Evolutionary conservation across 2,797 vertebrate genomes (phyloP).

Genomic region (Protonibea diacanthus): DNA sequence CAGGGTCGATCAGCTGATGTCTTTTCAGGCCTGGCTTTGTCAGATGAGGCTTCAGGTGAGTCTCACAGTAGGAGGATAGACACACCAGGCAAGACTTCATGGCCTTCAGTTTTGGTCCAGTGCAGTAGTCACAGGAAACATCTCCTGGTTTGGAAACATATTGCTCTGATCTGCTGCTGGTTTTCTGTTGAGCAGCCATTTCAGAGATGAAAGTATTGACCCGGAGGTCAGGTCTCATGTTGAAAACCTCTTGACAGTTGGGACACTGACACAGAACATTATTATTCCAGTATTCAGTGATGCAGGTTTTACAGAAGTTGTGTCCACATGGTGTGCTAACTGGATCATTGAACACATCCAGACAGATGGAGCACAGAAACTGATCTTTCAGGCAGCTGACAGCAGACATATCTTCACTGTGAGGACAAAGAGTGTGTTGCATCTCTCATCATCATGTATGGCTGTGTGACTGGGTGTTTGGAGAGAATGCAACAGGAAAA

Average conservation of each 20-base stretch:
- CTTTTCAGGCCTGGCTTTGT: neutral
- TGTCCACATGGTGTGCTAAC: slow-evolving; percentile 32
- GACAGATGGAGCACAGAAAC: slow-evolving; percentile 43
- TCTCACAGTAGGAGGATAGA: slow-evolving; percentile 32
- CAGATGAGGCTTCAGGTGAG: slow-evolving; percentile 51
- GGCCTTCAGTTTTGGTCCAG: slow-evolving; percentile 22
- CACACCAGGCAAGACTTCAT: slow-evolving; percentile 27
- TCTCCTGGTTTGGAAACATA: too few relatives aligned
- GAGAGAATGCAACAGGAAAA: too few relatives aligned
- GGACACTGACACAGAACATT: neutral
- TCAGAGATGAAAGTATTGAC: slow-evolving; percentile 37
- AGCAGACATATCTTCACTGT: slow-evolving; percentile 19
- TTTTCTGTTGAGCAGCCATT: slow-evolving; percentile 1
- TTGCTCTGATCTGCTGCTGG: too few relatives aligned
- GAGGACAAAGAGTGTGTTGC: neutral
- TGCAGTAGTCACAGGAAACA: slow-evolving; percentile 16
- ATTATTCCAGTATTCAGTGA: neutral
- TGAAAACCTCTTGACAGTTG: neutral
- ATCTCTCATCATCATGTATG: too few relatives aligned
- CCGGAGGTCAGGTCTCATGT: neutral
- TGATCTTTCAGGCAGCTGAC: slow-evolving; percentile 29
- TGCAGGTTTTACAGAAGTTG: slow-evolving; percentile 38
- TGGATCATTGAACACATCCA: slow-evolving; percentile 38
- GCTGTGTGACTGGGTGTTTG: too few relatives aligned
- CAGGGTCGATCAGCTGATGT: slow-evolving; percentile 35